Conservation (phyloP, 2,113 vertebrate genomes). For the Cyanoderma ruficeps region DNA sequence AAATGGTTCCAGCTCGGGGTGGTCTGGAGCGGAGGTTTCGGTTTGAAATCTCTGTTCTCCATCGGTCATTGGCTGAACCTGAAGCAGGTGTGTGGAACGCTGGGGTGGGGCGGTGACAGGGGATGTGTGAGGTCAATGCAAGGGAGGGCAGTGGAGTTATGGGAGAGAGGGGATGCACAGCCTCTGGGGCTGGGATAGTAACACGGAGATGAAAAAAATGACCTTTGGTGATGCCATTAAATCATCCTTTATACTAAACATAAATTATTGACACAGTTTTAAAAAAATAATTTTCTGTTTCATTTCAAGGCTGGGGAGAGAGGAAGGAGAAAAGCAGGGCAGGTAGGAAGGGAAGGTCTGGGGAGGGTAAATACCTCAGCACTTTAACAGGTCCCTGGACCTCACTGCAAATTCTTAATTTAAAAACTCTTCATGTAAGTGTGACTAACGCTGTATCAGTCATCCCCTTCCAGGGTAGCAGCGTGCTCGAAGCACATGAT, state of each 20-base stretch:
- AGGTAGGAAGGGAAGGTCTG: background rate
- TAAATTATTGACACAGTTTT: constrained; percentile 77
- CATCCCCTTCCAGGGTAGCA: constrained; percentile 2
- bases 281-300: constrained; percentile 84
- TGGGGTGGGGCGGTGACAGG: background rate
- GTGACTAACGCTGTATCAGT: background rate
- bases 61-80: background rate
- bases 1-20: constrained; percentile 40
- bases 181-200: constrained; percentile 9
- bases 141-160: background rate
- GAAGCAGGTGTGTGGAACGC: background rate
- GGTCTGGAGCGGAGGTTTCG: constrained; percentile 10
- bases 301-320: constrained; percentile 66
- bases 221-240: constrained; percentile 81
- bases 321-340: background rate
- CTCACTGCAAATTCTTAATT: constrained; percentile 33
- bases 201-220: constrained; percentile 61
- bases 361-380: constrained; percentile 55
- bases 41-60: constrained; percentile 58
- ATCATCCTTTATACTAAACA: constrained; percentile 79
- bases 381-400: constrained; percentile 45
- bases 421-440: background rate
- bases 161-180: background rate
- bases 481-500: background rate
- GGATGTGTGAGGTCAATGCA: background rate